Base-by-base conservation (phyloP, 1,140 invertebrate genomes). In the Danaus melanippus region DNA sequence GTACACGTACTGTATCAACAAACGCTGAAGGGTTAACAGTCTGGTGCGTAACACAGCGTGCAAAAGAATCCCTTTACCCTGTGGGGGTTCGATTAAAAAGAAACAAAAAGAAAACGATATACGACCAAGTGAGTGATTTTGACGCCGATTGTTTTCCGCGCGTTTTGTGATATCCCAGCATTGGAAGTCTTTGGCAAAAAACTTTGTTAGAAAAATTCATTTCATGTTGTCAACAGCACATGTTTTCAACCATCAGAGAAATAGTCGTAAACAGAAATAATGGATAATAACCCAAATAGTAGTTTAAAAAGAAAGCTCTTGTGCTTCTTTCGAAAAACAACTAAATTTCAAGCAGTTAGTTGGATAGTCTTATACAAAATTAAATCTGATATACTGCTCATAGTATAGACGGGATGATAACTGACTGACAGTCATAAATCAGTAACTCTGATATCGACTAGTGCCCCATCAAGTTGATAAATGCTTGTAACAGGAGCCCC, bases 11-110 rank as follows among this genome's bases (percentile, higher is more conserved):
- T 58, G 56, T 74, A 69, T 71, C 64, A 69, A 79, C 71, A 78
- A 72, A 79, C 69, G 73, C 46, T 61, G 71, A 75, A 78, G 78
- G 75, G 78, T 84, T 81, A 80, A 79, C 79, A 80, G 78, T 81
- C 79, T 84, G 67, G 65, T 81, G 76, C 69, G 66, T 75, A 70
- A 64, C 64, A 67, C 60, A 69, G 76, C 76, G 72, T 60, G 64
- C 56, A 71, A 70, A 71, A 67, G 64, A 66, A 69, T 60, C 67
- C 69, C 62, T 58, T 61, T 62, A 52, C 55, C 21, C 21, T 1
- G 21, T 32, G 21, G 68, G 66, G 70, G 68, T 60, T 63, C 59
- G 67, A 63, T 69, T 71, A 69, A 67, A 71, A 63, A 66, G 68
- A 66, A 56, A 61, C 64, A 74, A 58, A 71, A 64, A 53, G 53